Conservation (phyloP, 2,888 invertebrate genomes). For the Cistogaster globosa region DNA sequence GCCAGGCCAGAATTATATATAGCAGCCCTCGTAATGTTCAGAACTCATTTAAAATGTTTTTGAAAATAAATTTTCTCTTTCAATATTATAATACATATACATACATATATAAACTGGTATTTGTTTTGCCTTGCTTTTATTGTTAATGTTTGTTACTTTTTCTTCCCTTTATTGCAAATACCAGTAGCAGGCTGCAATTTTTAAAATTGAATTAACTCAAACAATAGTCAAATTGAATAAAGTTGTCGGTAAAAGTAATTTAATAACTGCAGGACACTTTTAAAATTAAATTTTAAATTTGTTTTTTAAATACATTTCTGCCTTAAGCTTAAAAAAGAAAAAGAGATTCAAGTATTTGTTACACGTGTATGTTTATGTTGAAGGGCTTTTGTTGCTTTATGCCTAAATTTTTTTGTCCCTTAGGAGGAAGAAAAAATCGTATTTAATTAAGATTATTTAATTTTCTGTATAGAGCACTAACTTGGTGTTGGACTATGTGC, state of each 20-base stretch:
- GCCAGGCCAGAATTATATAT: too few species aligned
- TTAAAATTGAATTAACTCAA: conserved; percentile 47
- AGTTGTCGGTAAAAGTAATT: conserved; percentile 34
- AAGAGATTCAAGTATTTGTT: not conserved
- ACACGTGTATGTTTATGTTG: too few species aligned
- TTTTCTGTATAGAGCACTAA: too few species aligned
- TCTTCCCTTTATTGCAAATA: not conserved
- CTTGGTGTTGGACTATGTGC: too few species aligned
- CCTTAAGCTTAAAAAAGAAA: not conserved
- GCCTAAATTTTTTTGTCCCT: too few species aligned
- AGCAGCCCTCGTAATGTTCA: too few species aligned
- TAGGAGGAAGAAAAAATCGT: too few species aligned
- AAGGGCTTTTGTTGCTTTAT: too few species aligned
- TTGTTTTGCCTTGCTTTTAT: not conserved
- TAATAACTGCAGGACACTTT: conserved; percentile 21
- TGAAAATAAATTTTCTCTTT: not conserved
- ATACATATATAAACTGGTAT: not conserved
- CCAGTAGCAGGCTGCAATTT: conserved; percentile 11
- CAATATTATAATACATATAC: too few species aligned
- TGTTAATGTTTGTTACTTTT: not conserved
- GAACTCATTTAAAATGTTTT: not conserved
- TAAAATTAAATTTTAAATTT: not conserved
- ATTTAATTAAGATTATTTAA: too few species aligned
- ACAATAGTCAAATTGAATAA: conserved; percentile 41
- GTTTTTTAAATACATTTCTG: not conserved